phyloP scores from a whole-genome alignment of 2,797 vertebrate genomes.

The Taenioides sp. region DNA sequence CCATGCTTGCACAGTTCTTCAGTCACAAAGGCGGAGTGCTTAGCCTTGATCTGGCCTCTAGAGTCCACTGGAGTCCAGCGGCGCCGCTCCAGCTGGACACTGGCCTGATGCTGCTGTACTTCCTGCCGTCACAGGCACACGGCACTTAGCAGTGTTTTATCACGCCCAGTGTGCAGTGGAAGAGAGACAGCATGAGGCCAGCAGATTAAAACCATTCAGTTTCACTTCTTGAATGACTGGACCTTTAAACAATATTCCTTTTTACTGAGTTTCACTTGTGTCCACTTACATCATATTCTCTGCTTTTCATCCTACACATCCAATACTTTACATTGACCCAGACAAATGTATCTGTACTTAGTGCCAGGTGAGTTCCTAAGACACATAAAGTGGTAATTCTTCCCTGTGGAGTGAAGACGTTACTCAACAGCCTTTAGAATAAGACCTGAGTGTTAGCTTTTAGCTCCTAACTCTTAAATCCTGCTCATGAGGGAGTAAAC shows the following conservation, averaged over 20 bases:
- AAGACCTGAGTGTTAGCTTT: conserved; percentile 40
- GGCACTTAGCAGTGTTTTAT: conserved; percentile 63
- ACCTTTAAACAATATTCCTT: neutral
- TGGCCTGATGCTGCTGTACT: conserved; percentile 55
- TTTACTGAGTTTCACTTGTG: neutral
- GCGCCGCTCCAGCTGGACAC: conserved; percentile 60
- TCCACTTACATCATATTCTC: too few species aligned
- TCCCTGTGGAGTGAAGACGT: conserved; percentile 34
- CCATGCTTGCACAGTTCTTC: conserved; percentile 44
- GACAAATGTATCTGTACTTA: neutral
- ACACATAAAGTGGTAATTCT: conserved; percentile 20
- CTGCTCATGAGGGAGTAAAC: conserved; percentile 65
- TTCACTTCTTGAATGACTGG: too few species aligned
- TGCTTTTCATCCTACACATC: neutral
- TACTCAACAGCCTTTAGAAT: conserved; percentile 36
- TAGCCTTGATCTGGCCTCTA: conserved; percentile 54
- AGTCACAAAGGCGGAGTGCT: conserved; percentile 45
- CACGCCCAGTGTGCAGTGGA: conserved; percentile 58
- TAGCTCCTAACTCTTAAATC: conserved; percentile 48
- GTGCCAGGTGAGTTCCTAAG: neutral
- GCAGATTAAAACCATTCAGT: conserved; percentile 61
- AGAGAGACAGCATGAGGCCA: conserved; percentile 56
- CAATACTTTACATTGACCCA: neutral
- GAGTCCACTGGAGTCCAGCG: conserved; percentile 35
- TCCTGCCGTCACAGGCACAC: conserved; percentile 49